phyloP scores from a whole-genome alignment of 2,888 invertebrate species.

The Metopia argyrocephala region DNA sequence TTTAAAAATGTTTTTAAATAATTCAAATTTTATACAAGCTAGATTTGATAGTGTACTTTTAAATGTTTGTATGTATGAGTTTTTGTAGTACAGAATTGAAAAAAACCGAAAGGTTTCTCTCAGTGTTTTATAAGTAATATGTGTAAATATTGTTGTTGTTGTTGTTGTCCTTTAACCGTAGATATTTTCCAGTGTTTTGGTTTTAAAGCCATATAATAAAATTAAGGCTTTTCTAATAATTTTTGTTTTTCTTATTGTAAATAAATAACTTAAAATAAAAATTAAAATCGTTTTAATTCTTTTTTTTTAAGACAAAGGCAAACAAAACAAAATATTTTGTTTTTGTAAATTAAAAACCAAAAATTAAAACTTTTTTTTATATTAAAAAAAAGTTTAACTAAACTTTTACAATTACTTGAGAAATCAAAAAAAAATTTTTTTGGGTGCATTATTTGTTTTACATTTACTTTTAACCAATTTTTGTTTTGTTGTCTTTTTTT shows the following conservation, averaged over 20 bases:
- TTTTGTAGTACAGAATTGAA: neutral
- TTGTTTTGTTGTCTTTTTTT: conserved; percentile 7
- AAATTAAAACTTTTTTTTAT: neutral
- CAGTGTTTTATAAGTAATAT: conserved; percentile 40
- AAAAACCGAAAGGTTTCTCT: conserved; percentile 6
- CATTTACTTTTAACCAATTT: too few relatives aligned
- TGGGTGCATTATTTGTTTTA: too few relatives aligned
- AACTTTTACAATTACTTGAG: conserved; percentile 64
- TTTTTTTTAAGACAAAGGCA: conserved; percentile 30
- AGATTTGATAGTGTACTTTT: conserved; percentile 59
- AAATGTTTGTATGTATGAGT: neutral
- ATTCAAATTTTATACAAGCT: conserved; percentile 52
- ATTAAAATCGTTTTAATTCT: conserved; percentile 1
- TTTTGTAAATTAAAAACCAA: neutral
- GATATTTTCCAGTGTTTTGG: conserved; percentile 49
- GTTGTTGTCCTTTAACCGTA: conserved; percentile 59
- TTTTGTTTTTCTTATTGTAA: conserved; percentile 15
- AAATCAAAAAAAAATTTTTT: too few relatives aligned
- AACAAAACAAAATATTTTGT: conserved; percentile 14
- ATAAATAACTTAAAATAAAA: conserved; percentile 56
- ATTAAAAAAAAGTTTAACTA: conserved; percentile 35
- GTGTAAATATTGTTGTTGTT: conserved; percentile 60
- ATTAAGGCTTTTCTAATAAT: conserved; percentile 49
- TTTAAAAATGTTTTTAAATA: conserved; percentile 18
- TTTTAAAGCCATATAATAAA: conserved; percentile 53